Percentiles rank a stretch among this genome's conserved stretches.
phyloP scores from a whole-genome alignment of 2,888 invertebrate genomes.

The Eudemis profundana region DNA sequence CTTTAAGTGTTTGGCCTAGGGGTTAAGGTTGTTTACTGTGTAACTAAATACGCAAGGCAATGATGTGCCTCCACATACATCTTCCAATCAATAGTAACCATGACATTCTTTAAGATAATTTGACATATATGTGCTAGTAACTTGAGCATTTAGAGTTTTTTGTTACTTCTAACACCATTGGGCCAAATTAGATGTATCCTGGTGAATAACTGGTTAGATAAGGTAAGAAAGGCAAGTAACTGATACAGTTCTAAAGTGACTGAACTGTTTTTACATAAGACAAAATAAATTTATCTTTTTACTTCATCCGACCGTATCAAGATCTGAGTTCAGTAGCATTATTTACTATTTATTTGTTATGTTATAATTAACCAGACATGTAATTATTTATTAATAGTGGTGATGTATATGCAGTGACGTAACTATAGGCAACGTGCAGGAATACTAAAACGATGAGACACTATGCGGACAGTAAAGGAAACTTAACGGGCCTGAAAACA shows the following conservation, averaged over 20 bases:
- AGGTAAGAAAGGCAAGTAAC: too few species aligned
- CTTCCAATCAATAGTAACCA: conserved; percentile 13
- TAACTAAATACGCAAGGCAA: conserved; percentile 2
- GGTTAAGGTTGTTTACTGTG: conserved; percentile 32
- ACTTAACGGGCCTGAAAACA: too few species aligned
- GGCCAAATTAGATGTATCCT: background rate
- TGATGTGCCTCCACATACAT: background rate
- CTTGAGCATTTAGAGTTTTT: background rate
- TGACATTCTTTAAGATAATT: conserved; percentile 7
- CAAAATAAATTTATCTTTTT: too few species aligned
- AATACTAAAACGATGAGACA: too few species aligned
- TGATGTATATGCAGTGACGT: too few species aligned
- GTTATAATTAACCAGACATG: background rate
- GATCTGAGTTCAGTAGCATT: background rate
- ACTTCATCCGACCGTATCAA: too few species aligned
- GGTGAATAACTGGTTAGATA: too few species aligned
- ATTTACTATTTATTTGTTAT: background rate
- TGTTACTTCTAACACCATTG: background rate
- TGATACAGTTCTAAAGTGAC: too few species aligned
- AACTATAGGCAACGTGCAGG: too few species aligned
- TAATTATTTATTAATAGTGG: too few species aligned
- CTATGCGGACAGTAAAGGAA: too few species aligned
- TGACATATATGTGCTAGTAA: background rate
- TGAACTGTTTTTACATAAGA: too few species aligned
- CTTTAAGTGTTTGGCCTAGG: conserved; percentile 15